phyloP scores from a whole-genome alignment of 2,797 vertebrate species.

The Tragelaphus oryx region DNA sequence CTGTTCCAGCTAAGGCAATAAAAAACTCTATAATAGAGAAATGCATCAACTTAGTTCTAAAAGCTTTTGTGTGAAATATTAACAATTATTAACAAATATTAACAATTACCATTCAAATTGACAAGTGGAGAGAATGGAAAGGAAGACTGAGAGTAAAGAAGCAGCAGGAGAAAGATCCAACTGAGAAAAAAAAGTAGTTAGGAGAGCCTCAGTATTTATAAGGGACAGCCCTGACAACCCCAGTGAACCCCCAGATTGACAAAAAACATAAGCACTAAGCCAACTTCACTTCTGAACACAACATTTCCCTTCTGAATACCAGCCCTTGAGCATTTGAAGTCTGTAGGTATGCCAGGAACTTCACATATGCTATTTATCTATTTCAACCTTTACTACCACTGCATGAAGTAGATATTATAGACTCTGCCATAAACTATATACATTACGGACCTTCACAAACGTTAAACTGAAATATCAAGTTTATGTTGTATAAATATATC shows the following conservation, averaged over 20 bases:
- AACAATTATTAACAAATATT: not conserved
- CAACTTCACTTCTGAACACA: not conserved
- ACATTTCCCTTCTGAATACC: not conserved
- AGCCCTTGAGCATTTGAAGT: not conserved
- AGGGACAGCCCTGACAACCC: not conserved
- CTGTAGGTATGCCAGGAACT: not conserved
- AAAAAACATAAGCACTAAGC: not conserved
- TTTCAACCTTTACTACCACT: not conserved
- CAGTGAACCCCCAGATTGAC: not conserved
- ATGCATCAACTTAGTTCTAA: conserved; percentile 30
- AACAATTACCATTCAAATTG: conserved; percentile 26
- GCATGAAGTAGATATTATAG: not conserved
- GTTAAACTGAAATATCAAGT: not conserved
- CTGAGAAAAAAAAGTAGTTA: not conserved
- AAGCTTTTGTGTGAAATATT: conserved; percentile 6
- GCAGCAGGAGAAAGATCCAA: not conserved
- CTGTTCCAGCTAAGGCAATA: not conserved
- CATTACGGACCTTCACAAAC: not conserved
- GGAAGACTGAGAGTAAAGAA: not conserved
- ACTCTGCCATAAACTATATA: not conserved
- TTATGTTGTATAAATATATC: not conserved
- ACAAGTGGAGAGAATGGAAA: conserved; percentile 26
- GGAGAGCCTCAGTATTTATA: not conserved
- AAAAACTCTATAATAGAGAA: not conserved
- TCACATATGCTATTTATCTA: not conserved